These are phyloP conservation scores for Dorcus parallelipipedus DNA, from an alignment of 2,888 invertebrate genomes.

Conservation along the genomic window DNA sequence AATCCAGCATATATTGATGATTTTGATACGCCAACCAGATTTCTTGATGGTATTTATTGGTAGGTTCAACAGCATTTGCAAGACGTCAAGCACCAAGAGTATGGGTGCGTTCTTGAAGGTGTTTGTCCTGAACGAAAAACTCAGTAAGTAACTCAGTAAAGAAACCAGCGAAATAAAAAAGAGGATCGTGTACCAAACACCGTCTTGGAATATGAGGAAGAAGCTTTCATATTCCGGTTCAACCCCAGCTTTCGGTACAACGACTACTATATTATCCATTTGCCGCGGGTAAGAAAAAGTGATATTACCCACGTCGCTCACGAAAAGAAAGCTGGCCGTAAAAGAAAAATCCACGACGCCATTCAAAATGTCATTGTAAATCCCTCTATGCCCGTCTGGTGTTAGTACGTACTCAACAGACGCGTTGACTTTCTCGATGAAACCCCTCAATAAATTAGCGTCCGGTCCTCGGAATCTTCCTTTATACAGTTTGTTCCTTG, in stretches of 20 bases:
- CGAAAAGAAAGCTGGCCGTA: neutral
- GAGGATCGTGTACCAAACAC: neutral
- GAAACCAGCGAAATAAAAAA: neutral
- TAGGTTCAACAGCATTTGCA: neutral
- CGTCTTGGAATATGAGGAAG: neutral
- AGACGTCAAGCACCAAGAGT: no score
- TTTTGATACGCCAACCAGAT: neutral
- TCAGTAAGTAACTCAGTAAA: neutral
- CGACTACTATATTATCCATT: neutral
- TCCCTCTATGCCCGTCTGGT: neutral
- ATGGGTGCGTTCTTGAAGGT: neutral
- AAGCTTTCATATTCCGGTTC: neutral
- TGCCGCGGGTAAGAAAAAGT: neutral
- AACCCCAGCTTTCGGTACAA: neutral
- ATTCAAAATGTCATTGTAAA: no score
- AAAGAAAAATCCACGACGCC: neutral
- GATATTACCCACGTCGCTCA: neutral
- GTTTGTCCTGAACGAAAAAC: no score
- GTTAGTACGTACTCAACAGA: neutral
- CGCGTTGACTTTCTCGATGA: neutral
- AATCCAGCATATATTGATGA: neutral
- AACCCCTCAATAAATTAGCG: neutral
- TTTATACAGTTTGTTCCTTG: neutral
- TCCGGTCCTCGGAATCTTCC: neutral
- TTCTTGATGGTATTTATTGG: neutral